Conservation (phyloP, 2,888 invertebrate species). For the Drosophila neotestacea region DNA sequence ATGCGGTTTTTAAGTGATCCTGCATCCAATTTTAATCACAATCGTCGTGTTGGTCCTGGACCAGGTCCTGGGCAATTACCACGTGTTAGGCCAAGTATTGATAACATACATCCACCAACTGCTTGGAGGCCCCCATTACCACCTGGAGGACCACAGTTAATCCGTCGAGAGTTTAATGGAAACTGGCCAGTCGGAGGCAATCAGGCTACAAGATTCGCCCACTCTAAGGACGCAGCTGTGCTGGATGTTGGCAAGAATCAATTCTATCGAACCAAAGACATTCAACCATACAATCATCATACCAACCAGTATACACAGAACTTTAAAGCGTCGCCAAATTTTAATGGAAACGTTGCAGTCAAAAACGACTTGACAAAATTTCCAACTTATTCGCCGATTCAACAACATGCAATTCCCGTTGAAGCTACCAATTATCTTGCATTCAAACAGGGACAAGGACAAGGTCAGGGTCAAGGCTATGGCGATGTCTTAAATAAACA, state of each 20-base stretch:
- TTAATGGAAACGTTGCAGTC: conserved; percentile 66
- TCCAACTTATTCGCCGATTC: conserved; percentile 55
- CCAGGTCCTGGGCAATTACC: conserved; percentile 44
- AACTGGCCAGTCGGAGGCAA: conserved; percentile 47
- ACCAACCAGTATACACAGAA: conserved; percentile 69
- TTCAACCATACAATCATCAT: conserved; percentile 51
- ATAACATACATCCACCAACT: conserved; percentile 51
- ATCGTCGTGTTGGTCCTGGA: conserved; percentile 44
- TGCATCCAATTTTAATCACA: conserved; percentile 44
- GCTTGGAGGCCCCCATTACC: conserved; percentile 46
- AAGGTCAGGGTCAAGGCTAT: conserved; percentile 12
- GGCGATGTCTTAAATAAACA: conserved; percentile 40
- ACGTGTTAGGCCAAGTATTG: conserved; percentile 64
- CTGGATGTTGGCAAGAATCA: conserved; percentile 71
- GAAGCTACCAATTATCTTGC: conserved; percentile 42
- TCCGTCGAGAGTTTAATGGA: conserved; percentile 69
- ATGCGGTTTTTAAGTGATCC: conserved; percentile 66
- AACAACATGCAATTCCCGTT: conserved; percentile 69
- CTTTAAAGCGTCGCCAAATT: conserved; percentile 82
- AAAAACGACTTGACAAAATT: conserved; percentile 36
- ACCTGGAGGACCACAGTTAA: conserved; percentile 60
- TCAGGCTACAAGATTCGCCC: conserved; percentile 65
- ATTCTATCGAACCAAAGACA: conserved; percentile 53
- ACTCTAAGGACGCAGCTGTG: conserved; percentile 67
- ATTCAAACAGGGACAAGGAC: conserved; percentile 9